Evolutionary conservation across 1,140 invertebrate genomes (phyloP), one percentile per base, ranked within the genome.

Genomic region (Bathynomus jamesi): DNA sequence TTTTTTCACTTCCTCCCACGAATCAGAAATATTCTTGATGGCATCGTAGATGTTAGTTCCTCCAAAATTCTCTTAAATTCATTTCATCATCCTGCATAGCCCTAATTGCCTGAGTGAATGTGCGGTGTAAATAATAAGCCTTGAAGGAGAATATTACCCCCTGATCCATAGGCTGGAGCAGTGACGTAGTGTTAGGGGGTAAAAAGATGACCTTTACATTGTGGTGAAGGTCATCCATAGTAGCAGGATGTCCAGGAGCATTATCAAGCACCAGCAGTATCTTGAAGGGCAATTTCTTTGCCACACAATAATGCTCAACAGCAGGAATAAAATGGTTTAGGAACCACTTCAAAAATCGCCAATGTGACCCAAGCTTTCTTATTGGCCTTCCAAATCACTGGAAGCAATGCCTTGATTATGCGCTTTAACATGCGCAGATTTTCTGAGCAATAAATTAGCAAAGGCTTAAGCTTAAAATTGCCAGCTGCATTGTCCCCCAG

Each of bases 1-100:
- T 28, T 65, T 10, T 13, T 65, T 65, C 24, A 65, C 64, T 28
- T 65, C 27, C 8, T 65, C 64, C 64, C 64, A 29, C 11, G 64
- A 28, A 65, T 65, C 27, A 28, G 27, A 13, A 28, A 28, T 65
- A 28, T 65, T 65, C 64, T 30, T 65, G 24, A 65, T 28, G 7
- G 27, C 64, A 62, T 62, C 61, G 24, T 21, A 27, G 5, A 62
- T 62, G 61, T 62, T 62, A 62, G 17, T 8, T 11, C 25, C 24
- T 62, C 61, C 61, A 62, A 21, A 62, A 62, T 8, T 62, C 61
- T 24, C 24, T 65, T 21, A 27, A 28, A 29, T 8, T 62, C 61
- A 62, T 62, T 21, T 62, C 5, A 27, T 62, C 21, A 7, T 62
- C 24, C 61, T 62, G 8, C 8, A 27, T 62, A 11, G 25, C 61